Percentiles rank a stretch among this genome's conserved stretches.
These are phyloP conservation scores for Blastomussa wellsi DNA, from an alignment of 92 coral and sea anemone species.

Conservation along the genomic window DNA sequence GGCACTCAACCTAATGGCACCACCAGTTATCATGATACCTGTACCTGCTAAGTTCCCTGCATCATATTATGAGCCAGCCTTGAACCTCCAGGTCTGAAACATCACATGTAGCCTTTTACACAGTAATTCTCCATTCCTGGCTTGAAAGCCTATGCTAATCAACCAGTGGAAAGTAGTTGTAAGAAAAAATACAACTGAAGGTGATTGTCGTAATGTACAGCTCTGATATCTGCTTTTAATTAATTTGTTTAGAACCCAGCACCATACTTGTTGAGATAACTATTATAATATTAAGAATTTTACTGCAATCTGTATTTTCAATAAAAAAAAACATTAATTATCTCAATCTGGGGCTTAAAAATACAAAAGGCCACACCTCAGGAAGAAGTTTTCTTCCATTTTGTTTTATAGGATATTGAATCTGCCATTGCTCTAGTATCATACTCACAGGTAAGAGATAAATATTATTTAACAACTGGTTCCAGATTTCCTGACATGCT, in stretches of 20 bases:
- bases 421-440: slow-evolving; percentile 97
- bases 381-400: background rate
- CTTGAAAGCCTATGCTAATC: background rate
- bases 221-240: no score
- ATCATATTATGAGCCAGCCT: background rate
- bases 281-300: no score
- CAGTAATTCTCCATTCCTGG: background rate
- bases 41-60: background rate
- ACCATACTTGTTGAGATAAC: no score
- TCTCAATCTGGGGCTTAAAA: no score
- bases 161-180: background rate
- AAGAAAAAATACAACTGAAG: no score
- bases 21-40: background rate
- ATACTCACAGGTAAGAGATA: slow-evolving; percentile 86
- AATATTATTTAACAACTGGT: background rate
- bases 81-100: background rate
- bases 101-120: background rate
- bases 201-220: no score
- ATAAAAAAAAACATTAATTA: no score
- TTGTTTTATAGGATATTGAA: slow-evolving; percentile 71
- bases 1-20: background rate
- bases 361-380: no score
- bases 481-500: background rate
- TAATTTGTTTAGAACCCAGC: no score
- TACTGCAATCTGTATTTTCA: background rate